Evolutionary conservation across 2,797 vertebrate genomes (phyloP), one percentile per base, ranked within the genome.

Genomic region (Rhinichthys osculus): DNA sequence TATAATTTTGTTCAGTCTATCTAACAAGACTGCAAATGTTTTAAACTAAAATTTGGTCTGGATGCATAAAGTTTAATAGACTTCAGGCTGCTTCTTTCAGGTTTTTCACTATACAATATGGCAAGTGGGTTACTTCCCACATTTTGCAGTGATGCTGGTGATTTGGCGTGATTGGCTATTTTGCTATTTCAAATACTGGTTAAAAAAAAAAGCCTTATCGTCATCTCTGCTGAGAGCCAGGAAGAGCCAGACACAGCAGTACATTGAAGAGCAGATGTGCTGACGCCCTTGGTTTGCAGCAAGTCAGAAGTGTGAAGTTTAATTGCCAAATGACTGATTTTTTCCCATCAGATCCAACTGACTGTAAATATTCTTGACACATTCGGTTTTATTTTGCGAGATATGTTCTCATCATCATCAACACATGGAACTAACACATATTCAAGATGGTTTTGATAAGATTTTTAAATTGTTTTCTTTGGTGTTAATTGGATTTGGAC

Each of bases 241-340:
- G 10, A 69, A 85, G 40, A 59, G 83, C 19, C 67, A 85, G 84
- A 73, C 57, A 73, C 21, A 42, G 50, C 64, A 23, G 13, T 78
- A 44, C 19, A 44, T 14, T 23, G 66, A 27, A 6, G 84, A 81
- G 78, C 84, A 85, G 84, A 85, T 85, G 84, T 81, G 69, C 57
- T 81, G 67, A 79, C 9, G 27, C 50, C 9, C 30, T 10, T 10
- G 66, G 57, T 74, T 62, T 79, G n/a, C 86, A 84, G 52, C 40
- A 79, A 66, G 54, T 52, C 84, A 47, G 66, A 80, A 64, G 84
- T 85, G 84, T 73, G 69, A 85, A 50, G 30, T 47, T 62, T 83
- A 47, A 74, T 64, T 59, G 50, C 23, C 21, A 82, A 57, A 35
- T 44, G 33, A 71, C 80, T 1, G 64, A 71, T 52, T 73, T 59